Conservation (phyloP, 2,888 invertebrate species). For the Latheticus oryzae region DNA sequence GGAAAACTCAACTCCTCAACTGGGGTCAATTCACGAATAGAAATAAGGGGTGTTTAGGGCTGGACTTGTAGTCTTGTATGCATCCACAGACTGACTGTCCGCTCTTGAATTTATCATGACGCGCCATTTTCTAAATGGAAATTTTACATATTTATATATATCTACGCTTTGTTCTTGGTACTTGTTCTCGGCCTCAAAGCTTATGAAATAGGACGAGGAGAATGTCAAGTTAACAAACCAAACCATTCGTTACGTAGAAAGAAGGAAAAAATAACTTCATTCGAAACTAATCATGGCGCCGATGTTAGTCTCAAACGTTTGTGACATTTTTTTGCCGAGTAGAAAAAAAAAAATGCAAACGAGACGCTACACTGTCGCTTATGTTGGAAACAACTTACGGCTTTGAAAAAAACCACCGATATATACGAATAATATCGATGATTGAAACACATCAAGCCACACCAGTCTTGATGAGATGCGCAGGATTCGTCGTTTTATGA, state of each 20-base stretch:
- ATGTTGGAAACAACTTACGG: slow-evolving; percentile 19
- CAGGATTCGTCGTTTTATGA: slow-evolving; percentile 62
- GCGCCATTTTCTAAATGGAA: slow-evolving; percentile 65
- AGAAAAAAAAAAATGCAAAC: slow-evolving; percentile 17
- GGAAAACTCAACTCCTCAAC: slow-evolving; percentile 58
- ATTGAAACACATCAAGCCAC: slow-evolving; percentile 59
- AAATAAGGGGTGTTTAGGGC: slow-evolving; percentile 25
- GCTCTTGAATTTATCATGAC: slow-evolving; percentile 64
- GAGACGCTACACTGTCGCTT: slow-evolving; percentile 25
- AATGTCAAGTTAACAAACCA: slow-evolving; percentile 10
- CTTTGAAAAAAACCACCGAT: slow-evolving; percentile 24
- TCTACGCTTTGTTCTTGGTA: slow-evolving; percentile 44
- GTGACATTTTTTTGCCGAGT: too few species aligned
- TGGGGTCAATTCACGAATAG: slow-evolving; percentile 57
- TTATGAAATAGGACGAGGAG: slow-evolving; percentile 12
- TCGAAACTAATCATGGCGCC: neutral
- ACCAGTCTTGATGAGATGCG: slow-evolving; percentile 60
- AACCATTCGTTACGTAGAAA: slow-evolving; percentile 4
- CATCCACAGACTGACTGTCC: slow-evolving; percentile 62
- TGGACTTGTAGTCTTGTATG: slow-evolving; percentile 48
- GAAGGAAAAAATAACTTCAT: neutral
- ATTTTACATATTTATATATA: slow-evolving; percentile 65
- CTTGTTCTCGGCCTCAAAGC: slow-evolving; percentile 36
- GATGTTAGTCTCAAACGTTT: neutral
- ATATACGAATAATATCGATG: slow-evolving; percentile 60